phyloP scores from a whole-genome alignment of 2,888 invertebrate genomes.

The Alcis repandata region DNA sequence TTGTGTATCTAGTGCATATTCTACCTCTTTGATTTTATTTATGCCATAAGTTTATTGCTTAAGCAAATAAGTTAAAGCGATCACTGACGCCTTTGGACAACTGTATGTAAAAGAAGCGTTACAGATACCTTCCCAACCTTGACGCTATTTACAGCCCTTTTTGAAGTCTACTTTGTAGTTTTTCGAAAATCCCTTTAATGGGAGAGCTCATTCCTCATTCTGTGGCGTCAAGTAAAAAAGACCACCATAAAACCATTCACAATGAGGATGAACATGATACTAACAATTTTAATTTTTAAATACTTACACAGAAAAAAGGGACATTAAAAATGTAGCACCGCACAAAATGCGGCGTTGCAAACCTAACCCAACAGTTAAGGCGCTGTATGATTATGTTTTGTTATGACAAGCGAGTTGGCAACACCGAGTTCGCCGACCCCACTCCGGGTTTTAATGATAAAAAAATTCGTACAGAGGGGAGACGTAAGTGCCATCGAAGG shows the following conservation, averaged over 20 bases:
- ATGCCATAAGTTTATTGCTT: too few species aligned
- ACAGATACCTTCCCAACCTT: too few species aligned
- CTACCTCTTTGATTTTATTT: too few species aligned
- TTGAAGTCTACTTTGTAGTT: too few species aligned
- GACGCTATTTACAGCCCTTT: too few species aligned
- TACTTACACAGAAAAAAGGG: conserved; percentile 18
- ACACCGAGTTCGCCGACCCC: conserved; percentile 84
- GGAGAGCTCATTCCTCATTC: not conserved
- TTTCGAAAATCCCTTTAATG: too few species aligned
- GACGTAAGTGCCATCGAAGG: conserved; percentile 85
- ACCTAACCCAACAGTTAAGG: conserved; percentile 56
- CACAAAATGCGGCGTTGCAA: conserved; percentile 67
- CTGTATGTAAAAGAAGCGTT: too few species aligned
- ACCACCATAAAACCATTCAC: too few species aligned
- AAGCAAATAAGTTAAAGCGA: too few species aligned
- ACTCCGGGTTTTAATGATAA: conserved; percentile 85
- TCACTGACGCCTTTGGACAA: too few species aligned
- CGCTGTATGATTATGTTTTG: conserved; percentile 81
- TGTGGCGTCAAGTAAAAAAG: not conserved
- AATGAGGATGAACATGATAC: too few species aligned
- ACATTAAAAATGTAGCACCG: conserved; percentile 27
- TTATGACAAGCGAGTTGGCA: conserved; percentile 84
- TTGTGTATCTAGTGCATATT: too few species aligned
- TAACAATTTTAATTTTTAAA: conserved; percentile 11
- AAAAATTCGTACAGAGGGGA: conserved; percentile 86